Percentiles rank a stretch among this genome's conserved stretches.
Evolutionary conservation across 2,113 vertebrate genomes (phyloP).

Genomic region (Hystrix brachyura): DNA sequence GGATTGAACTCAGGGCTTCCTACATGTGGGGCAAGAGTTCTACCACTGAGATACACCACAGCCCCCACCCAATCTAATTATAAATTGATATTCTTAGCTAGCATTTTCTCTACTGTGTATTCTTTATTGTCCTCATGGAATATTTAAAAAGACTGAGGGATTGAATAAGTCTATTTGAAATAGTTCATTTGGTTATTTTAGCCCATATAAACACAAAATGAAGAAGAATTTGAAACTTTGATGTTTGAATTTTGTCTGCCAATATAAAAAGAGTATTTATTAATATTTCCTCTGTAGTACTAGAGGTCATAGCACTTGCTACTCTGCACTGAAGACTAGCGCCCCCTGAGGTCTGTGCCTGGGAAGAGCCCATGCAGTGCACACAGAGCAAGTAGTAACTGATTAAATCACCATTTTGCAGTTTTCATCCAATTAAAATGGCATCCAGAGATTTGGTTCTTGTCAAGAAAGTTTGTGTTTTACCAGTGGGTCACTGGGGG

Average conservation of each 20-base stretch:
- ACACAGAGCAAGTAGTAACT: background rate
- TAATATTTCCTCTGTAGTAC: background rate
- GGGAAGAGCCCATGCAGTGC: background rate
- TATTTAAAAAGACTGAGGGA: background rate
- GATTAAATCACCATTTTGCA: background rate
- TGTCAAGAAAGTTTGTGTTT: constrained; percentile 28
- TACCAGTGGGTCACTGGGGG: constrained; percentile 3
- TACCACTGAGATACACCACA: too few relatives aligned
- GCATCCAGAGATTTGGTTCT: constrained; percentile 16
- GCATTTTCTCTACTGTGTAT: background rate
- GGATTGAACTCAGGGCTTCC: too few relatives aligned
- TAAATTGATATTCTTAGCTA: background rate
- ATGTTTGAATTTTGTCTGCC: background rate
- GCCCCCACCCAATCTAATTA: background rate
- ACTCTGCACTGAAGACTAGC: background rate
- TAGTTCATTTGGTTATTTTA: constrained; percentile 53
- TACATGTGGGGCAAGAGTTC: too few relatives aligned
- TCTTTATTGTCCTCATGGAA: background rate
- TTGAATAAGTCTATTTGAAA: background rate
- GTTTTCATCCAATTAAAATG: constrained; percentile 47
- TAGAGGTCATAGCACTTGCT: background rate
- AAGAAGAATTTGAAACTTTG: background rate
- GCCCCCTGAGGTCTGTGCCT: background rate
- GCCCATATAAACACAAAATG: background rate
- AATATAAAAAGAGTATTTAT: background rate